phyloP scores from a whole-genome alignment of 2,797 vertebrate species.

The Ciconia nigra region DNA sequence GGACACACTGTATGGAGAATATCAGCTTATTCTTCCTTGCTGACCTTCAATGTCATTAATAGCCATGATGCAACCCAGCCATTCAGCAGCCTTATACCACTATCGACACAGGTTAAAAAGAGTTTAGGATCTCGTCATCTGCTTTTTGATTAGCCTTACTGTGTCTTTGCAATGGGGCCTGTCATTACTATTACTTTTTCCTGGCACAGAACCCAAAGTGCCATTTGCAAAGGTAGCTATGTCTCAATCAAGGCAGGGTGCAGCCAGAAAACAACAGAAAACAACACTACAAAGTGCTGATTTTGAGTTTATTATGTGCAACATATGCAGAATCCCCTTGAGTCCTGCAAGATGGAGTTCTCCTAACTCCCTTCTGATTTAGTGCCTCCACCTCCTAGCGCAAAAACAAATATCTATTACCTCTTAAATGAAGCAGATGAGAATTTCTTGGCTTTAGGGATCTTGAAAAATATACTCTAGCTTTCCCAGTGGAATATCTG shows the following conservation, averaged over 20 bases:
- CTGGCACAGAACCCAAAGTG: conserved; percentile 8
- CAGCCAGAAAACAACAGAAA: not conserved
- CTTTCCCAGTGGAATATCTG: conserved; percentile 4
- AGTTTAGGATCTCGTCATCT: not conserved
- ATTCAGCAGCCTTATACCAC: not conserved
- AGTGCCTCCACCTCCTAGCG: not conserved
- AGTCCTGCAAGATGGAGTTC: not conserved
- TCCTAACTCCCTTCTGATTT: conserved; percentile 31
- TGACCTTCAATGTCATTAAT: not conserved
- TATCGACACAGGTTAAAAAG: not conserved
- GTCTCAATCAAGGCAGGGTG: not conserved
- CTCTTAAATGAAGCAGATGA: conserved; percentile 35
- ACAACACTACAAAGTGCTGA: not conserved
- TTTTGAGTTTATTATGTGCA: not conserved
- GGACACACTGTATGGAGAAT: not conserved
- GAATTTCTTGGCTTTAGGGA: conserved; percentile 14
- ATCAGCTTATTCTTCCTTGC: not conserved
- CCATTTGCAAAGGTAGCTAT: conserved; percentile 12
- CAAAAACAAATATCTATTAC: conserved; percentile 31
- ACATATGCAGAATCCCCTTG: not conserved
- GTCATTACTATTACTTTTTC: not conserved
- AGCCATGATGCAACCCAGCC: not conserved
- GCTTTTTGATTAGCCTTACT: conserved; percentile 33
- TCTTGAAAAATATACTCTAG: conserved; percentile 1
- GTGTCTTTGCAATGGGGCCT: not conserved